Conservation (phyloP, 2,113 vertebrate species). For the mouse (Mus musculus) region DNA sequence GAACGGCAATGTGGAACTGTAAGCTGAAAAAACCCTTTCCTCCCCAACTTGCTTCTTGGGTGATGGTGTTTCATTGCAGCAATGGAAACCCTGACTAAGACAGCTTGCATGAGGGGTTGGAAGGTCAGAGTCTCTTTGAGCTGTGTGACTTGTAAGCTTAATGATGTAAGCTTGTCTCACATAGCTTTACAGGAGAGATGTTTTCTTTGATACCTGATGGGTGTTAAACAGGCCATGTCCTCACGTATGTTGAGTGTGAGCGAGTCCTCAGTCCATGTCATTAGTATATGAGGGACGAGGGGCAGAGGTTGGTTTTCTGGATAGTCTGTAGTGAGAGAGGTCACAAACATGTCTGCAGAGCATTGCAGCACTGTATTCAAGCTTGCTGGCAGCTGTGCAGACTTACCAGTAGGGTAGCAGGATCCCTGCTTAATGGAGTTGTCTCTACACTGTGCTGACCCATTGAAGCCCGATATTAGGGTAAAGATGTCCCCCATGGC, state of each 20-base stretch:
- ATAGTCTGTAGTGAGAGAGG: not conserved
- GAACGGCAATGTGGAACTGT: too few relatives aligned
- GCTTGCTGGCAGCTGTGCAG: not conserved
- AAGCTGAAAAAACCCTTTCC: too few relatives aligned
- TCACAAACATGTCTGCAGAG: not conserved
- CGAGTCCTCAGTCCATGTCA: not conserved
- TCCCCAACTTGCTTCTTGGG: too few relatives aligned
- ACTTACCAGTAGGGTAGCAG: not conserved
- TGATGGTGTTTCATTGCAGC: too few relatives aligned
- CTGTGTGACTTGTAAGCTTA: too few relatives aligned
- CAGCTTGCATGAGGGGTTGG: not conserved
- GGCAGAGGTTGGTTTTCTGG: not conserved
- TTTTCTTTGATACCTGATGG: not conserved
- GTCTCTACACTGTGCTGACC: not conserved
- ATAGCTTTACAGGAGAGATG: not conserved
- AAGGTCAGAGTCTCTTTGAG: not conserved
- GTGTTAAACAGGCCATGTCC: not conserved
- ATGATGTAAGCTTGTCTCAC: not conserved
- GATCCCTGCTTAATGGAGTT: not conserved
- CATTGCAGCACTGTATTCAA: too few relatives aligned
- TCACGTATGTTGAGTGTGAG: not conserved
- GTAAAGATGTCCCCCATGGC: not conserved
- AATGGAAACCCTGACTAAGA: too few relatives aligned
- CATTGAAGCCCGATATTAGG: not conserved
- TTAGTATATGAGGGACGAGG: not conserved